Conservation (phyloP, 1,140 invertebrate species). For the Neocloeon triangulifer region DNA sequence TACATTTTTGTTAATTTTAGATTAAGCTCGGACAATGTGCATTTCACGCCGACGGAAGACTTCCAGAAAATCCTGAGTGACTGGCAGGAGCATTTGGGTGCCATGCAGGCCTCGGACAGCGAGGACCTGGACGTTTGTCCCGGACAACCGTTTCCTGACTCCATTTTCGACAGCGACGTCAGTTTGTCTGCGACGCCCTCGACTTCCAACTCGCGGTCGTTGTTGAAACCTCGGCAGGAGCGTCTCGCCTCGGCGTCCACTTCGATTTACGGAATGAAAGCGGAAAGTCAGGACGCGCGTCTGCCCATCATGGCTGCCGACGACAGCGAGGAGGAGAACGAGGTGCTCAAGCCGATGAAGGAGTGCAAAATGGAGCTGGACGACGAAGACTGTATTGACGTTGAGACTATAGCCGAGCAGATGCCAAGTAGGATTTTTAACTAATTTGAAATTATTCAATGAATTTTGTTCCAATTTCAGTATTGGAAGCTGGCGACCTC, state of each 20-base stretch:
- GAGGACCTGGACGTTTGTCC: slow-evolving; percentile 9
- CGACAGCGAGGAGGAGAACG: no score
- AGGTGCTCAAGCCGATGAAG: neutral
- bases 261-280: neutral
- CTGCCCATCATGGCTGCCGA: no score
- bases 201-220: no score
- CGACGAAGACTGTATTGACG: slow-evolving; percentile 11
- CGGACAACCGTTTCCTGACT: slow-evolving; percentile 11
- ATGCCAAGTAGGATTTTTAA: slow-evolving; percentile 14
- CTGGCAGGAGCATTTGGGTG: slow-evolving; percentile 20
- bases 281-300: no score
- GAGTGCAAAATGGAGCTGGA: slow-evolving; percentile 5
- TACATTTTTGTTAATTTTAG: no score
- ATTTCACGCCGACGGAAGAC: no score
- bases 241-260: no score
- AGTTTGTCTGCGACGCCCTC: no score
- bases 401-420: slow-evolving; percentile 11
- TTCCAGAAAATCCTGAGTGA: slow-evolving; percentile 20
- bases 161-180: slow-evolving; percentile 11
- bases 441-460: no score
- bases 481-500: slow-evolving; percentile 24
- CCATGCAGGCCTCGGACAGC: slow-evolving; percentile 13
- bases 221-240: no score
- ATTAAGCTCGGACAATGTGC: no score
- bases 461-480: slow-evolving; percentile 14